Conservation (phyloP, 2,797 vertebrate genomes). For the Enteromius anoplus region DNA sequence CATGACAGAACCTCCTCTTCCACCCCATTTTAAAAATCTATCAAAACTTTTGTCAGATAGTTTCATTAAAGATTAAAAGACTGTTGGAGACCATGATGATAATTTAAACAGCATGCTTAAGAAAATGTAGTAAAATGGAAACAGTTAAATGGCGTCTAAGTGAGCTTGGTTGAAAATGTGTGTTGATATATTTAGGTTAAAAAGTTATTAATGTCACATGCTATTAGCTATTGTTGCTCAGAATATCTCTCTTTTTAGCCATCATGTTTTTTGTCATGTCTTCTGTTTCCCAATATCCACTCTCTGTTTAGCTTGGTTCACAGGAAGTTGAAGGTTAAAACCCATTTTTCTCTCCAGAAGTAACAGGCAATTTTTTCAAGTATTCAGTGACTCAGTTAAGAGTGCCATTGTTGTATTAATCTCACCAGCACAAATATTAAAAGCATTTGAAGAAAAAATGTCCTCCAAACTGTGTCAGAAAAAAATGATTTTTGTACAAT, state of each 20-base stretch:
- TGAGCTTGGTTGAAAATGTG: background rate
- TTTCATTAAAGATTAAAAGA: slow-evolving; percentile 21
- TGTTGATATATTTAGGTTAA: slow-evolving; percentile 35
- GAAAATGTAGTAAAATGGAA: slow-evolving; percentile 21
- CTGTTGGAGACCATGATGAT: background rate
- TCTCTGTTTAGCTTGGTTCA: slow-evolving; percentile 6
- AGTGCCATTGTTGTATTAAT: slow-evolving; percentile 9
- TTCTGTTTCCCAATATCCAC: background rate
- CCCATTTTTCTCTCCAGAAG: background rate
- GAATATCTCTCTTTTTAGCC: slow-evolving; percentile 5
- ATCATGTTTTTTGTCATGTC: background rate
- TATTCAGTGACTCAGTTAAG: background rate
- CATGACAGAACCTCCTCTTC: slow-evolving; percentile 21
- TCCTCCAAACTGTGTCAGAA: too few relatives aligned
- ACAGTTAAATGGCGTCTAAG: background rate
- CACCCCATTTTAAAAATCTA: background rate
- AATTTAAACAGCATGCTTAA: background rate
- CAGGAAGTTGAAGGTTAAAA: slow-evolving; percentile 18
- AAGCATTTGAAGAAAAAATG: background rate
- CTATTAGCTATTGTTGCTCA: slow-evolving; percentile 31
- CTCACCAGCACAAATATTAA: background rate
- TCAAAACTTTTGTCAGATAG: slow-evolving; percentile 7
- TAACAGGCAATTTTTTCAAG: background rate
- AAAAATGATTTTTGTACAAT: background rate
- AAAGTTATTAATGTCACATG: slow-evolving; percentile 42